Evolutionary conservation across 53 echinoderm and acorn worm genomes (phyloP), one percentile per base, ranked within the genome.

Genomic region (Echinarachnius parma): DNA sequence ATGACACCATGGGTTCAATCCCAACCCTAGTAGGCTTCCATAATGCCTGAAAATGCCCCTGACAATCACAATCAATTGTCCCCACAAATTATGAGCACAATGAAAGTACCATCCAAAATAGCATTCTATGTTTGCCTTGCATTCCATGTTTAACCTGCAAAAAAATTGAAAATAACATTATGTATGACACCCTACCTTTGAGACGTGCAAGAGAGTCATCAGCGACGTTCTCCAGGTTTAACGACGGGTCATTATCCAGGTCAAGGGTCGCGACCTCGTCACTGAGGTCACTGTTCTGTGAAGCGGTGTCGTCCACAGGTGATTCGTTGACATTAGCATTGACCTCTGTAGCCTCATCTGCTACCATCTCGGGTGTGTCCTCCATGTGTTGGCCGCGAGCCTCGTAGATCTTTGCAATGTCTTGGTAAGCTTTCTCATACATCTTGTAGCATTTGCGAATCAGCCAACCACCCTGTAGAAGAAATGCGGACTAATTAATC

Each of bases 371-470:
- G 3, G 90, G 89, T 24, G 77, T 84, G 18, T 75, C 87, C n/a
- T 79, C 76, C 37, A 89, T 83, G 30, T 86, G 74, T 36, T 86
- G 80, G 11, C 96, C 96, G 9, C 91, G 77, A 5, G 80, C 47
- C 27, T 57, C 60, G 64, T 86, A 90, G 35, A 95, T 70, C 18
- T 32, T 78, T 5, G 69, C 76, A 18, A 95, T 90, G 60, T 95
- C 96, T 25, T 83, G 80, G 55, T 91, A 95, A 2, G 67, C 79
- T 52, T 87, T 95, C 82, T 95, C 96, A 45, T 95, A 95, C 46
- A 91, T 61, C 54, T 91, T 95, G 77, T 87, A 95, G 2, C 91
- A 90, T 29, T 95, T 95, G 54, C 96, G 77, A 11, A 95, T 83
- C 3, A 87, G 85, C 86, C 87, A 87, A 31, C 96, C 96, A 13